Evolutionary conservation across 2,797 vertebrate genomes (phyloP).

Genomic region (Botia almorhae): DNA sequence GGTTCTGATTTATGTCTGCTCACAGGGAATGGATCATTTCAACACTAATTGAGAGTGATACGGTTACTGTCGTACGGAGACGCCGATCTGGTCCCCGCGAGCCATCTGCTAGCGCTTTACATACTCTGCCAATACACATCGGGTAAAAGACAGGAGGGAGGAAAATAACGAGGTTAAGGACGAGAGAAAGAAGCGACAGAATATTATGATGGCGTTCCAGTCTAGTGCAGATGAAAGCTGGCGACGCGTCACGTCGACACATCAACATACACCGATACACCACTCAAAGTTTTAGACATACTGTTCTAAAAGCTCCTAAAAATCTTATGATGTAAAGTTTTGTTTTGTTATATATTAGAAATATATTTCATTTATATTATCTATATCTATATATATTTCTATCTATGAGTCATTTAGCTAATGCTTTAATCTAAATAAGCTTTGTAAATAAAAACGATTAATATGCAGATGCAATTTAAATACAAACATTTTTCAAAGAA

Average conservation of each 20-base stretch:
- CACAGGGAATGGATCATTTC: slow-evolving; percentile 73
- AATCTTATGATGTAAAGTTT: too few relatives aligned
- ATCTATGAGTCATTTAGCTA: too few relatives aligned
- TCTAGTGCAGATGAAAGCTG: neutral
- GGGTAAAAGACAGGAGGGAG: slow-evolving; percentile 51
- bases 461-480: too few relatives aligned
- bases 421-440: too few relatives aligned
- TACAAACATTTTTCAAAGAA: too few relatives aligned
- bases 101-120: slow-evolving; percentile 78
- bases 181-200: slow-evolving; percentile 19
- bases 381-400: too few relatives aligned
- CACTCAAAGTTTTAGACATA: neutral
- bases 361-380: too few relatives aligned
- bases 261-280: neutral
- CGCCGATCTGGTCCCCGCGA: slow-evolving; percentile 71
- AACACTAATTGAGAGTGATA: slow-evolving; percentile 78
- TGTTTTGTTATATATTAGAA: too few relatives aligned
- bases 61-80: slow-evolving; percentile 76
- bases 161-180: slow-evolving; percentile 56
- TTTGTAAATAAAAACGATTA: too few relatives aligned
- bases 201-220: neutral
- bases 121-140: slow-evolving; percentile 57
- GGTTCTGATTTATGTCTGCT: slow-evolving; percentile 68
- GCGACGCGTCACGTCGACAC: neutral
- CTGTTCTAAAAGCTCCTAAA: neutral